Base-by-base conservation (phyloP, 2,888 invertebrate species). In the Melieria crassipennis region DNA sequence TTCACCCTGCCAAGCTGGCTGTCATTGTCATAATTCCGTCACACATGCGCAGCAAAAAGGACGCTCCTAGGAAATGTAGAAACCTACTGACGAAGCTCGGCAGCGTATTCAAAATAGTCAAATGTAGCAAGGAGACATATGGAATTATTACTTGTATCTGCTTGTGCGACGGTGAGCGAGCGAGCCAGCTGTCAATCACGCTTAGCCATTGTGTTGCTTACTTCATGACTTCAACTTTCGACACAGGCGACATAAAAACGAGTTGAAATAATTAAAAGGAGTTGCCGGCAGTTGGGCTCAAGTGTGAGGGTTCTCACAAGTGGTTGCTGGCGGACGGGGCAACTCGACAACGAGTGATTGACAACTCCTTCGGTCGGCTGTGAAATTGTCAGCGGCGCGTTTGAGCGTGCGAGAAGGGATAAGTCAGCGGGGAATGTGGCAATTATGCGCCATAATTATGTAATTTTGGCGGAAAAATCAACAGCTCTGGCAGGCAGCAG, bases 331-430 rank as follows among this genome's bases (percentile, higher is more conserved):
- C 30, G 30, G 30, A 30, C 30, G 30, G 30, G 73, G 67, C 66
- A 70, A 58, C 69, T 69, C 75, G 50, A 75, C 74, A 73, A 77
- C 80, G 82, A 81, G 81, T 81, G 82, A 81, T 82, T 81, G 82
- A 79, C 79, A 80, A 80, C 75, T 58, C 66, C 56, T 56, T 56
- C 16, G 13, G 61, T 13, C 62, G 55, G n/a, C 63, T 42, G 60
- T 58, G 58, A 70, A 71, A 67, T 47, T 58, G 66, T 48, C 66
- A 58, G 43, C 48, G 13, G 55, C 52, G 13, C 16, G 61, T 52
- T 11, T 16, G 43, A 64, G n/a, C n/a, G 42, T 64, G 63, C 45
- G 47, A 45, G 30, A 56, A 30, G 56, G 16, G 4, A 9, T 30
- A 9, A 56, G 13, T 6, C 13, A 30, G 6, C 13, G 56, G 56